Evolutionary conservation across 2,888 invertebrate species (phyloP), one percentile per base, ranked within the genome.

Genomic region (Mactromeris polynyma): DNA sequence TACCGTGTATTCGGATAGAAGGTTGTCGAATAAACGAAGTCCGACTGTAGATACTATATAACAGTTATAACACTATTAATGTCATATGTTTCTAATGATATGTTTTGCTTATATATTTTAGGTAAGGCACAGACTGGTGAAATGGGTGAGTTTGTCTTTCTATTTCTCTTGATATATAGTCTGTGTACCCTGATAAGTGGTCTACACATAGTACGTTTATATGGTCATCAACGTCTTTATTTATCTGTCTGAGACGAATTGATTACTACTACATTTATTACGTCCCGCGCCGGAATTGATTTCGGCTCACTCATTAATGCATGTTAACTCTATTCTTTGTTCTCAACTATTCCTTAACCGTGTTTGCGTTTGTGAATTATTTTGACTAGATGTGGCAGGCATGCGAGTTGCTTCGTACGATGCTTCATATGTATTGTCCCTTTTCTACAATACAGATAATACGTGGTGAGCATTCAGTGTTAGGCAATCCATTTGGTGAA

Each of bases 111-210:
- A 26, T 80, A 14, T 82, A 36, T 46, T 90, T 88, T 86, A 91
- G 91, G 91, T 91, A 91, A 91, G 89, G 88, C 91, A n/a, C 88
- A 89, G 79, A 81, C 86, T 38, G 83, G 86, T 84, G 84, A 40
- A 54, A 91, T 91, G 91, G 91, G 91, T 91, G 86, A 91, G 91
- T 91, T 21, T 36, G 9, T 54, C 19, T 58, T 38, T 31, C 51
- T 80, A 36, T 33, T 26, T 4, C 7, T 58, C 58, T 64, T 26
- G 4, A 4, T 64, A 64, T 64, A 64, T 26, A 6, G n/a, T 26
- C 26, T 64, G 58, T 64, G 26, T 26, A 64, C n/a, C 11, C 26
- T n/a, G 4, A n/a, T 26, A 26, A 64, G n/a, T 7, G n/a, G n/a
- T 64, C 26, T 64, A 26, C 26, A 9, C 3, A 26, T 64, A 7